Evolutionary conservation across 1,140 invertebrate species (phyloP).

Genomic region (Campoletis sonorensis): DNA sequence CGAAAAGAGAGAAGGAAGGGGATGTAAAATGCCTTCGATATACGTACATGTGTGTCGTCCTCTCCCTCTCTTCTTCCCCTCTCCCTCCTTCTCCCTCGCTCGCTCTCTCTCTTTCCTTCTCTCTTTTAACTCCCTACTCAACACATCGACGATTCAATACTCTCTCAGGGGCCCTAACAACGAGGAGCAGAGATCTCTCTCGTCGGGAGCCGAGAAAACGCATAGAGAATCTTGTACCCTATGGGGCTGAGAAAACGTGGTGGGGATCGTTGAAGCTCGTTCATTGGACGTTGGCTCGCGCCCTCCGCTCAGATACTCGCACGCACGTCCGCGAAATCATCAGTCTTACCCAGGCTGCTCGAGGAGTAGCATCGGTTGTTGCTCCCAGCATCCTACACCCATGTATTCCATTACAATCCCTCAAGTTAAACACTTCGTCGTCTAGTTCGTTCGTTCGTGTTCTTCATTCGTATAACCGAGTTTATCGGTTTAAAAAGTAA

Average conservation of each 20-base stretch:
- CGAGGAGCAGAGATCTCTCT: background rate
- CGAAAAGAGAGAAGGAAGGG: constrained; percentile 16
- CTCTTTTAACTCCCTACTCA: background rate
- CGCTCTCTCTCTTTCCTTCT: constrained; percentile 16
- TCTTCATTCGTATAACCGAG: too few species aligned
- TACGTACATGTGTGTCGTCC: constrained; percentile 29
- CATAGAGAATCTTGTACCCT: background rate
- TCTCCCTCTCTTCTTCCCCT: background rate
- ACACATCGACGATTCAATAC: background rate
- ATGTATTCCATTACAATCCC: too few species aligned
- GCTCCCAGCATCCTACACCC: background rate
- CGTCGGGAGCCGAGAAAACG: constrained; percentile 6
- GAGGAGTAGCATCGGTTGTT: constrained; percentile 53
- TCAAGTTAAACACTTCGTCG: background rate
- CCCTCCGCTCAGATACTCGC: constrained; percentile 67
- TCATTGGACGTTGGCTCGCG: constrained; percentile 73
- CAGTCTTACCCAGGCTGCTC: constrained; percentile 70
- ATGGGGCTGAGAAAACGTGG: background rate
- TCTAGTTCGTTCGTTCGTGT: background rate
- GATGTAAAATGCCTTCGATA: background rate
- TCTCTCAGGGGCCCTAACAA: background rate
- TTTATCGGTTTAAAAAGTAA: too few species aligned
- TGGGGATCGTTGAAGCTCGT: background rate
- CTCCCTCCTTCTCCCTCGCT: background rate
- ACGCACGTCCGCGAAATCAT: constrained; percentile 58